These are phyloP conservation scores for Acronicta psi DNA, from an alignment of 2,888 invertebrate genomes.

Conservation along the genomic window DNA sequence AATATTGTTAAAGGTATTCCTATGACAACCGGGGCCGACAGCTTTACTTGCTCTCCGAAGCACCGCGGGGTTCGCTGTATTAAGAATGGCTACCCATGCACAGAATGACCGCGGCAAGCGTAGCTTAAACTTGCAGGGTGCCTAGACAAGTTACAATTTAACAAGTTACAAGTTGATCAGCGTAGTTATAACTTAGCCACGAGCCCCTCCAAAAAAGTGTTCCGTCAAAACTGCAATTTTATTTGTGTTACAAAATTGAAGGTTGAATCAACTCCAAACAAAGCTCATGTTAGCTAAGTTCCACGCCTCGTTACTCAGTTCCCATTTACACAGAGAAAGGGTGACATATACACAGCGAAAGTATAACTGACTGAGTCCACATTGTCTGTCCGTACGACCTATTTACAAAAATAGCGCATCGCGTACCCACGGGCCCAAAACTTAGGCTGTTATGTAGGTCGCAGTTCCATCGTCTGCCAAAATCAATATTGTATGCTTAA, in stretches of 20 bases:
- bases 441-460: conserved; percentile 45
- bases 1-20: no score
- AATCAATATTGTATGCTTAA: conserved; percentile 30
- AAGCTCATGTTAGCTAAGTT: neutral
- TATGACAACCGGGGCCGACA: no score
- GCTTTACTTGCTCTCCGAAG: no score
- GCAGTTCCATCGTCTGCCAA: conserved; percentile 24
- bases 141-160: no score
- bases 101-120: no score
- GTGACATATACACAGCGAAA: conserved; percentile 9
- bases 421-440: conserved; percentile 33
- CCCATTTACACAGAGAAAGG: conserved; percentile 21
- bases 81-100: no score
- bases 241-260: neutral
- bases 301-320: conserved; percentile 24
- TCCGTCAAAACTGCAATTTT: neutral
- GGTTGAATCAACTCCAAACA: neutral
- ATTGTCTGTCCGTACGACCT: conserved; percentile 50
- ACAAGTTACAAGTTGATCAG: no score
- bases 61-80: no score
- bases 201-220: no score
- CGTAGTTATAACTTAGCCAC: no score
- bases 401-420: conserved; percentile 54
- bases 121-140: no score
- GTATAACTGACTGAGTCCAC: conserved; percentile 30